Evolutionary conservation across 2,113 vertebrate species (phyloP), one percentile per base, ranked within the genome.

Genomic region (Cololabis saira): DNA sequence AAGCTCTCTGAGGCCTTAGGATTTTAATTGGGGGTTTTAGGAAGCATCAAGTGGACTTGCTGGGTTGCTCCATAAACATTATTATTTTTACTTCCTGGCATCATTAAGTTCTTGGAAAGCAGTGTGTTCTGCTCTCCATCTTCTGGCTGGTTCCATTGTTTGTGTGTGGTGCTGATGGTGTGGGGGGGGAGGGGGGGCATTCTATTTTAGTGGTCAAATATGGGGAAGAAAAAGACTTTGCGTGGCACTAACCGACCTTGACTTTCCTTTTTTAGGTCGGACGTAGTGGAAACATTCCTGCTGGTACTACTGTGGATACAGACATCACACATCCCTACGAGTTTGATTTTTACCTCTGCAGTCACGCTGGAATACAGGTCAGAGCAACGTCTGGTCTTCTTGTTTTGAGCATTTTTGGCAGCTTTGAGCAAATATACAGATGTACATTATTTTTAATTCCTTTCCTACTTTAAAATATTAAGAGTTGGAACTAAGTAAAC

Each of bases 301-400:
- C 97, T 81, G 97, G 97, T 88, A 99, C 97, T 21, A 98, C 97
- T 18, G 97, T 99, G 60, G 97, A 99, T 71, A 99, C 97, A 4
- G 96, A 98, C 83, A 99, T 99, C 71, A 99, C 97, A 0, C 97
- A 99, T 82, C 97, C 97, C 1, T 98, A 97, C 42, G 97, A 99
- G 91, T 99, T 99, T 91, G 97, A 99, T 91, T 99, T 99, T 96
- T 99, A 99, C 93, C 97, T 99, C 94, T 99, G 97, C 94, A 99
- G 97, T 92, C 97, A 99, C 80, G 98, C 98, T 91, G 98, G 98
- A 92, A 99, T 99, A 94, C 98, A 99, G 96, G 98, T 99, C n/a
- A 66, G 81, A 45, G 12, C 56, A 54, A 18, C 5, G 24, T 40
- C 71, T 54, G 19, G 16, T 66, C 6, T 37, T 37, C 5, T 11